Base-by-base conservation (phyloP, 1,140 invertebrate species). In the Zaprionus ornatus region DNA sequence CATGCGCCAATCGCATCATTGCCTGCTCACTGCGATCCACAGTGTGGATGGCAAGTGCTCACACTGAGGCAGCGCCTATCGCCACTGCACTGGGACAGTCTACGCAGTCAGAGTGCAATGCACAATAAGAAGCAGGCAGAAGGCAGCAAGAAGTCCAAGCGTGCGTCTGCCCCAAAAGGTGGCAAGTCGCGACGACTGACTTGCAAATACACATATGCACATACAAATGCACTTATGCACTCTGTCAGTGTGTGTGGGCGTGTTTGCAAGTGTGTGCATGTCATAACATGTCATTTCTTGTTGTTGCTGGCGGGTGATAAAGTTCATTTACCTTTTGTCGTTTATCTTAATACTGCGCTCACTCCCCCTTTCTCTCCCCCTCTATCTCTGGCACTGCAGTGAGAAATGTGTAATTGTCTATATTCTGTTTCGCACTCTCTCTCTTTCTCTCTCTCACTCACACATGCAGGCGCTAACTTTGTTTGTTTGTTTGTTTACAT, bases 261-360 rank as follows among this genome's bases (percentile, higher is more conserved):
- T 68, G n/a, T 60, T 12, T 67, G 19, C 32, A 23, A 42, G 48
- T 52, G 54, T 37, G 54, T 68, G 54, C 66, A 27, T 57, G 40
- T 71, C 67, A 64, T 75, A 75, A 75, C 74, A 77, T 78, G 72
- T 80, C 73, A 74, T 64, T 67, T 63, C 73, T 85, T 69, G 73
- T 69, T 85, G 65, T 72, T 76, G 67, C 68, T 76, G 68, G 54
- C 75, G 83, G 80, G 68, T 88, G 84, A 80, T 91, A 87, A 82
- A 90, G 86, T 90, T 90, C 86, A 87, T 90, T 91, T 86, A 90
- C 86, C 86, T 87, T 87, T 87, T 77, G 77, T 79, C 83, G 77
- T 88, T 87, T 87, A 88, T 90, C 82, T 84, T 82, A 86, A 84
- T 79, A 56, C 69, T 74, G 70, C 74, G 74, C 45, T 59, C 37